Percentiles rank a stretch among this genome's conserved stretches.
Evolutionary conservation across 2,797 vertebrate species (phyloP).

Genomic region (Malurus splendens): DNA sequence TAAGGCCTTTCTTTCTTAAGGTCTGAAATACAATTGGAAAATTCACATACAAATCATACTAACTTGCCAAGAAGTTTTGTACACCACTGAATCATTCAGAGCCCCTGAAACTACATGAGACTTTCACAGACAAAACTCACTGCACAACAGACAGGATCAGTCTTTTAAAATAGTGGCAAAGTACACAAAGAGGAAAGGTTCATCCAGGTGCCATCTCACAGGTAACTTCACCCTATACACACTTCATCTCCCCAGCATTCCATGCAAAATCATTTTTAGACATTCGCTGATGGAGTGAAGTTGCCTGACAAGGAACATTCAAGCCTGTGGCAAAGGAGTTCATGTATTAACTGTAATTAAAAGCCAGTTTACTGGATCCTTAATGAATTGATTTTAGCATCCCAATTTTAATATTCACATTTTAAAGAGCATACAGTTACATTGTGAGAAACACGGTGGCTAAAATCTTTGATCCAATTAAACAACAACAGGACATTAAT

Average conservation of each 20-base stretch:
- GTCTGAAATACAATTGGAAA: conserved; percentile 99
- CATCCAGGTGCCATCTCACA: neutral
- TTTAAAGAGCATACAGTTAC: neutral
- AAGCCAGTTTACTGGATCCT: neutral
- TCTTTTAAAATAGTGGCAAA: neutral
- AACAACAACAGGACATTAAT: neutral
- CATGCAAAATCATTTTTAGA: neutral
- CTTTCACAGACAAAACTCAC: conserved; percentile 32
- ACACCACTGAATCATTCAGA: conserved; percentile 60
- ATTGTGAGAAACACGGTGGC: neutral
- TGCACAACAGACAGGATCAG: conserved; percentile 16
- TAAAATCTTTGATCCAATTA: neutral
- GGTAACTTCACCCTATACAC: neutral
- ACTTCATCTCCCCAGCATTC: neutral
- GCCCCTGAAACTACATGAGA: conserved; percentile 58
- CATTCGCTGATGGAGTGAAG: neutral
- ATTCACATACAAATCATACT: conserved; percentile 87
- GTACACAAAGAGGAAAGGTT: neutral
- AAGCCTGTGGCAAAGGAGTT: neutral
- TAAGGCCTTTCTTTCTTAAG: conserved; percentile 99
- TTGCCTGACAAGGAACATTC: neutral
- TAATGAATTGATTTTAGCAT: neutral
- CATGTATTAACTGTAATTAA: neutral
- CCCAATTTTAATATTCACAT: neutral
- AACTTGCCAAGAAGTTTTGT: conserved; percentile 65